Evolutionary conservation across 23 tunicate genomes (phyloP).

Genomic region (Oikopleura dioica): DNA sequence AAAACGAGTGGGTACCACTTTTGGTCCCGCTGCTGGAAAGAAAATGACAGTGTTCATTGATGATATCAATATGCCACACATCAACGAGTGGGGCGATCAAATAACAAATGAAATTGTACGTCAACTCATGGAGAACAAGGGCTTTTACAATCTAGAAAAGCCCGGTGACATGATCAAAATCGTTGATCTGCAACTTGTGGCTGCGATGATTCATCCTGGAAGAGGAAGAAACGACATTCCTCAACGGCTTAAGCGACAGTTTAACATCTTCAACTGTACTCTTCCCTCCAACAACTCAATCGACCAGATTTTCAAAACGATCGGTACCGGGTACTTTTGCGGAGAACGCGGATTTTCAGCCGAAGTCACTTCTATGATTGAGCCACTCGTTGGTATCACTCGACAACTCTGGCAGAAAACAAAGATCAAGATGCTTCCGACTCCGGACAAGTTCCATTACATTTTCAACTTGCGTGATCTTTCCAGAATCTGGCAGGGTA

Average conservation of each 20-base stretch:
- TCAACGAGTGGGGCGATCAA: slow-evolving; percentile 99
- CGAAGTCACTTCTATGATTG: slow-evolving; percentile 36
- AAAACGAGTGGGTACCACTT: slow-evolving; percentile 93
- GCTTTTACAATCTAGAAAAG: slow-evolving; percentile 93
- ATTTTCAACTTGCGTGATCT: slow-evolving; percentile 96
- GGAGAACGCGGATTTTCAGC: slow-evolving; percentile 35
- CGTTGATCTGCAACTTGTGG: slow-evolving; percentile 85
- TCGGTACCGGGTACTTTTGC: slow-evolving; percentile 79
- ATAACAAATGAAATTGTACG: slow-evolving; percentile 96
- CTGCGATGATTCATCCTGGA: slow-evolving; percentile 99
- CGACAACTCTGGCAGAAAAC: slow-evolving; percentile 75
- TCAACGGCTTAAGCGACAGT: slow-evolving; percentile 82
- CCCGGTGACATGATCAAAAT: slow-evolving; percentile 96
- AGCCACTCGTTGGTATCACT: slow-evolving; percentile 45
- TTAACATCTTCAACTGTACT: slow-evolving; percentile 90
- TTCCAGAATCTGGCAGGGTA: slow-evolving; percentile 99
- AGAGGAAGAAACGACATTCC: slow-evolving; percentile 98
- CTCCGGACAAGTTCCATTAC: slow-evolving; percentile 99
- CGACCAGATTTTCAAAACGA: slow-evolving; percentile 80
- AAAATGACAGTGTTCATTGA: slow-evolving; percentile 98
- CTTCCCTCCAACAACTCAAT: slow-evolving; percentile 92
- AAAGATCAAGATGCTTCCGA: slow-evolving; percentile 90
- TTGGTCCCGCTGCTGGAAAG: slow-evolving; percentile 95
- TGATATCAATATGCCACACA: slow-evolving; percentile 94
- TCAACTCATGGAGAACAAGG: slow-evolving; percentile 71